Base-by-base conservation (phyloP, 2,888 invertebrate genomes). In the Octodonta nipae region DNA sequence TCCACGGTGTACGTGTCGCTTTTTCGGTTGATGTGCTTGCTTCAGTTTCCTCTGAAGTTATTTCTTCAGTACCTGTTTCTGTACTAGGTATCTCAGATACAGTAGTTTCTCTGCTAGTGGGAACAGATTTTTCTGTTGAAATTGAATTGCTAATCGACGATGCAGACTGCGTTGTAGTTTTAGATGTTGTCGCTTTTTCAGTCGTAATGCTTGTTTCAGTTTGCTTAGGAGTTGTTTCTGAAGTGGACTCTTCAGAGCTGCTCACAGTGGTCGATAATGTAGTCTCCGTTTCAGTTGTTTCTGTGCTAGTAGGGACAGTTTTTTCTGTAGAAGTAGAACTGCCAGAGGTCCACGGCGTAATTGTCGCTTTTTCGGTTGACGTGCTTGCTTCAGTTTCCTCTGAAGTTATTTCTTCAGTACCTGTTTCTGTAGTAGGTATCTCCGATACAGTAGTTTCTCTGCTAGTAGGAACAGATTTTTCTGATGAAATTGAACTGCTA, bases 271-370 rank as follows among this genome's bases (percentile, higher is more conserved):
- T n/a, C n/a, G n/a, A n/a, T n/a, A n/a, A n/a, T 7, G 12, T 22
- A 25, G 15, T 8, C 20, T 32, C 24, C 13, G 29, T 30, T 5
- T 12, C 7, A 8, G 32, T 25, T 5, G 30, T 6, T 13, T 30
- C 30, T 13, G 17, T 17, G 30, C 6, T 30, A 8, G n/a, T 13
- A 10, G 28, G 26, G n/a, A 33, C 36, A 12, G 29, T n/a, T 34
- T 12, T 31, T 13, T 20, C 31, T n/a, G 34, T 32, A 5, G n/a
- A n/a, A n/a, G 33, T 33, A 13, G 20, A 20, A 20, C 7, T 20
- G 7, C 6, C 20, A n/a, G 20, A 7, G 20, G 20, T 20, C 20
- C 20, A 6, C n/a, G 20, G 7, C 6, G 20, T 20, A 20, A 6
- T 20, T 20, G 20, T 20, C 7, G 20, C 20, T 20, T 20, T n/a